Base-by-base conservation (phyloP, 2,113 vertebrate species). In the Hiodon alosoides region DNA sequence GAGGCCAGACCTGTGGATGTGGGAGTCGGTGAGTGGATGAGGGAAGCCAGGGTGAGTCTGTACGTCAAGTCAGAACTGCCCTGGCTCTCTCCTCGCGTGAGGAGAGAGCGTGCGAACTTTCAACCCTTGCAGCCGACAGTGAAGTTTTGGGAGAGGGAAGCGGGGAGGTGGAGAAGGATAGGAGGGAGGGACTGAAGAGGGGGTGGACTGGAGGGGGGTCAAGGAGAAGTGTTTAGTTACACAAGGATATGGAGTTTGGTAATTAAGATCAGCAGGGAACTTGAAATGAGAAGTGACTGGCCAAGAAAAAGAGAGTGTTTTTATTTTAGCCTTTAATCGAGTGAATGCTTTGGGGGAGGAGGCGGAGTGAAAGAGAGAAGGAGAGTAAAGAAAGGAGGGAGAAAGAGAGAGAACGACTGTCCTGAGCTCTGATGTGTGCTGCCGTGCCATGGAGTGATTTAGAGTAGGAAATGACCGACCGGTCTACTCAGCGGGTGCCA, bases 71-170 rank as follows among this genome's bases (percentile, higher is more conserved):
- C 68, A n/a, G 64, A 55, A 17, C 55, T 60, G 62, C 47, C 60
- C 53, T 7, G 6, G 52, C 71, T 57, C 71, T 61, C 47, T 72
- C 79, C 58, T 82, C 77, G 83, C 83, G 80, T 82, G 81, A 78
- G 81, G 76, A 82, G 78, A 62, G 68, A 82, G 79, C 77, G 75
- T 84, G 82, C 76, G 67, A 81, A 84, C 79, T 81, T 79, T 82
- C 79, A 81, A 82, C 81, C 81, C 76, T 84, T 81, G 81, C 81
- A 82, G 74, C 53, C 64, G 13, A 79, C 74, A 51, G 47, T 52
- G 58, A 72, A 69, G 76, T 62, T 80, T 78, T 69, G 66, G 80
- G 78, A 71, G 70, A 55, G 13, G 48, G 76, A 70, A 67, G 51
- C 50, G 3, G 59, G 7, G 31, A 9, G 9, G 71, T 31, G 64